Conservation (phyloP, 2,888 invertebrate genomes). For the Bombylius major region DNA sequence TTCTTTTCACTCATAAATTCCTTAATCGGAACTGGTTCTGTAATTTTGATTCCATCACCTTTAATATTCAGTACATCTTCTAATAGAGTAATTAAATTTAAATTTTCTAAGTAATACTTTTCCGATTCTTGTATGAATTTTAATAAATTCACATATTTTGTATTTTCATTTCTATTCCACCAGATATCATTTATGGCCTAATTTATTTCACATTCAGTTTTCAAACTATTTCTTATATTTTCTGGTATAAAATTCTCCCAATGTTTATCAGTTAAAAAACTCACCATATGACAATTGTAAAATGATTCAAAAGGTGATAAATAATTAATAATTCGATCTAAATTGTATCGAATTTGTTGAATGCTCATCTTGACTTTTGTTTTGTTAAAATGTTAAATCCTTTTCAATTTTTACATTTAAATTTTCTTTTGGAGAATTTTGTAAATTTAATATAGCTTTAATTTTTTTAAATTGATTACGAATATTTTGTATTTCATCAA, state of each 20-base stretch:
- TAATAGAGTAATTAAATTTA: not conserved
- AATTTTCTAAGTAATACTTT: conserved; percentile 17
- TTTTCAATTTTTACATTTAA: conserved; percentile 16
- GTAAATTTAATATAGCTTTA: conserved; percentile 43
- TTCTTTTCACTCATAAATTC: conserved; percentile 71
- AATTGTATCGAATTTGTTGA: conserved; percentile 28
- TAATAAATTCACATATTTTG: conserved; percentile 15
- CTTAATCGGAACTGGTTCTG: conserved; percentile 20
- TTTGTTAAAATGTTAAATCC: conserved; percentile 23
- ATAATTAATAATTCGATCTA: conserved; percentile 43
- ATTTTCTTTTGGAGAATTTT: conserved; percentile 11
- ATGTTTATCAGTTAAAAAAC: conserved; percentile 52
- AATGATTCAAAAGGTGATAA: conserved; percentile 47
- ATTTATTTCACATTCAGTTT: conserved; percentile 31
- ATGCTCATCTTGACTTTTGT: conserved; percentile 13
- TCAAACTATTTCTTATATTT: conserved; percentile 41
- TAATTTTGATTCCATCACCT: not conserved
- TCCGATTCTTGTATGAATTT: conserved; percentile 19
- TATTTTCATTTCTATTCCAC: conserved; percentile 31
- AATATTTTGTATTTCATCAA: conserved; percentile 47
- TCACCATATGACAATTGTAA: conserved; percentile 67
- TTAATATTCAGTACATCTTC: not conserved
- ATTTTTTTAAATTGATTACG: conserved; percentile 55
- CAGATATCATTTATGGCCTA: conserved; percentile 39
- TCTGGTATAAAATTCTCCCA: conserved; percentile 49